Evolutionary conservation across 2,888 invertebrate species (phyloP), one percentile per base, ranked within the genome.

Genomic region (Hypercompe scribonia): DNA sequence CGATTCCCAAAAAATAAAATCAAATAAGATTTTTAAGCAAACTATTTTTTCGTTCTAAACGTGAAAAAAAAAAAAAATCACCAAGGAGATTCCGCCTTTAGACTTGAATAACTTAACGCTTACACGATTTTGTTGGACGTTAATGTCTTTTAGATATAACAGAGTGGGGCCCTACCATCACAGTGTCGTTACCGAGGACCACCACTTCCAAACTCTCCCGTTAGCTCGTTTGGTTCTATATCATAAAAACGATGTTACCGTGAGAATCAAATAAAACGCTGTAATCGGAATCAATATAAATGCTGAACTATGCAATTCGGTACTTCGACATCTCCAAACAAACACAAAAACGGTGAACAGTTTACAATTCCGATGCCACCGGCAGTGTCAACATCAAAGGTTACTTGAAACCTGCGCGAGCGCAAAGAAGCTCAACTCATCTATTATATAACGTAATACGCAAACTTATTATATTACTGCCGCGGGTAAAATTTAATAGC

Each of bases 371-470:
- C 31, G 42, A 61, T 13, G 69, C 39, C 39, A 42, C 61, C 61
- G 69, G 36, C 54, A 58, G 68, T 33, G 42, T 46, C 46, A 46
- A 66, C 46, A 24, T 66, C 42, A 46, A 31, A 46, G 33, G 66
- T 31, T 33, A 66, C 46, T 66, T 66, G 46, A 66, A 66, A 33
- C 66, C 33, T 33, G 66, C 28, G 36, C 28, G 11, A n/a, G 66
- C 39, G 36, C 28, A 36, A n/a, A 65, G 36, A 36, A n/a, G 28
- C 65, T 36, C 39, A 39, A 15, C 39, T 15, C 36, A n/a, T 65
- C 36, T 65, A 65, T 50, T 50, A n/a, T 54, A 68, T 68, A n/a
- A 58, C 36, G 58, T 58, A 68, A 68, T 54, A 18, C 36, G 58
- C 34, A 58, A 42, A 42, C 42, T 28, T 61, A 61, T 61, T 61